These are phyloP conservation scores for Leptestheria dahalacensis DNA, from an alignment of 1,140 invertebrate genomes.

Conservation along the genomic window DNA sequence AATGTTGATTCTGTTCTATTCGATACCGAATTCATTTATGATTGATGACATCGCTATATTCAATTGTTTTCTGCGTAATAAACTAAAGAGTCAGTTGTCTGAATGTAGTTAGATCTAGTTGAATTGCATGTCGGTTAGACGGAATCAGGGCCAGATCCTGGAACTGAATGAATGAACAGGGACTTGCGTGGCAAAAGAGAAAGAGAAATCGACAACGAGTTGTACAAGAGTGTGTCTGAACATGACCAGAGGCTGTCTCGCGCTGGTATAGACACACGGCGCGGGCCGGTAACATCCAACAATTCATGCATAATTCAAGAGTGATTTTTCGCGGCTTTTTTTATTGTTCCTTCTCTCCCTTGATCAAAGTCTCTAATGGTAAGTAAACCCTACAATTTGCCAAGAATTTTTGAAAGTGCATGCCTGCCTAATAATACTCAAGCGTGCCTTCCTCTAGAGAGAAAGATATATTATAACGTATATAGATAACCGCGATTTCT, in stretches of 20 bases:
- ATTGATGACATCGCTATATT: too few species aligned
- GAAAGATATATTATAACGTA: neutral
- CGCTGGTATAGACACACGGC: neutral
- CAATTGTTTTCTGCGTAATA: too few species aligned
- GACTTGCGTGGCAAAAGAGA: too few species aligned
- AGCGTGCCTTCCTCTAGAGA: neutral
- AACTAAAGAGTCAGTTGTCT: too few species aligned
- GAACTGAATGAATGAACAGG: too few species aligned
- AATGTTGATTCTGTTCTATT: too few species aligned
- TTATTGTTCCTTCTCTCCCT: neutral
- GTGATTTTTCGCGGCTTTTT: neutral
- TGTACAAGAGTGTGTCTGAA: neutral
- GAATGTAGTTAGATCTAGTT: too few species aligned
- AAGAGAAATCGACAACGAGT: too few species aligned
- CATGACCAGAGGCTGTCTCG: neutral
- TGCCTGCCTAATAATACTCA: neutral
- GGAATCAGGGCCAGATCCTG: too few species aligned
- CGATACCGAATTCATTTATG: too few species aligned
- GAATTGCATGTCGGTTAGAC: too few species aligned
- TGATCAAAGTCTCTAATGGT: neutral
- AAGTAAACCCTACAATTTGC: neutral
- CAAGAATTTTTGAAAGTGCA: neutral
- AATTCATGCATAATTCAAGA: neutral
- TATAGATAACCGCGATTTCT: too few species aligned
- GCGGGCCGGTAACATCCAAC: neutral